Base-by-base conservation (phyloP, 2,113 vertebrate genomes). In the Hippocampus comes region DNA sequence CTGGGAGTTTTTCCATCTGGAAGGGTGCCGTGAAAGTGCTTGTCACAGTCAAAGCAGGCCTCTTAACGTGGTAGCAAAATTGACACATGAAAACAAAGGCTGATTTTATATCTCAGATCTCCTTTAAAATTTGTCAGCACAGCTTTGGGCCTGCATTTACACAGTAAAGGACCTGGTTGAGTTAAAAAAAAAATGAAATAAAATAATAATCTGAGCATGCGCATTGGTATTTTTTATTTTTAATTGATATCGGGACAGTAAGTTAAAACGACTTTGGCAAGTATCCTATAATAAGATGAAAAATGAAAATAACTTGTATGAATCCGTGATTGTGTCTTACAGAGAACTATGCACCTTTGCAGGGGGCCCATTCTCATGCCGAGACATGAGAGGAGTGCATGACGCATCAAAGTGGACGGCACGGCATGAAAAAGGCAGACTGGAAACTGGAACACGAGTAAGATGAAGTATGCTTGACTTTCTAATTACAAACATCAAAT, bases 1-100 rank as follows among this genome's bases (percentile, higher is more conserved):
- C 25, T 23, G 20, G 81, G 65, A 77, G 75, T 77, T 51, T 30
- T 71, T 83, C 34, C 73, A 76, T 82, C 75, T 76, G 60, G 9
- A 42, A 60, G 12, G 43, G 73, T 75, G 77, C 74, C 73, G 82
- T 72, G 46, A 48, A 27, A 65, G 53, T 55, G 34, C 10, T 14
- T 3, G 11, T 57, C 23, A 57, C 10, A 11, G n/a, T 27, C 56
- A 30, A 59, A 59, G 23, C 56, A 59, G 25, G 9, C 23, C 56
- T 59, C 25, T 25, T 38, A 38, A 6, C 0, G 34, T 38, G 5
- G 9, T 11, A 46, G 43, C 43, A 46, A 46, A 46, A 46, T 12
- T 10, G 11, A 46, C 43, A 46, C 43, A 46, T 12, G 11, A 0
- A 43, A 43, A 43, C 43, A 46, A 46, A 46, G 12, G 6, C 6